A percentile compares a stretch with the other conserved stretches of the same genome.
phyloP scores from a whole-genome alignment of 2,888 invertebrate species.

The Standfussiana lucernea region DNA sequence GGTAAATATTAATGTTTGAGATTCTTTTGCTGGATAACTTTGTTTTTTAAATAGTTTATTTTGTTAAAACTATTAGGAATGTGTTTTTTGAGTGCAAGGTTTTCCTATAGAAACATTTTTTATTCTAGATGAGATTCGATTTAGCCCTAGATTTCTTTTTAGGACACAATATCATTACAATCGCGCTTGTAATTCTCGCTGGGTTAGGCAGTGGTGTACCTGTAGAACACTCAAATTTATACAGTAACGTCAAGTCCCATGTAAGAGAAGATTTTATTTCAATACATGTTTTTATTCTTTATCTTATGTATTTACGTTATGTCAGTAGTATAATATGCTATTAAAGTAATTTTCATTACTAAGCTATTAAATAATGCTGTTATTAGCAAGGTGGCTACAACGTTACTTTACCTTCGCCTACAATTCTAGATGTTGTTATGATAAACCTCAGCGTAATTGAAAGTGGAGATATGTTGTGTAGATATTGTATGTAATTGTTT shows the following conservation, averaged over 20 bases:
- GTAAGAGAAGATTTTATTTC: background rate
- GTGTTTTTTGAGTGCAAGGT: background rate
- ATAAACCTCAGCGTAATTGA: constrained; percentile 53
- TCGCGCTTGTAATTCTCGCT: background rate
- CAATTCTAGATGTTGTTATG: constrained; percentile 49
- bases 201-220: background rate
- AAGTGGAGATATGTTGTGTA: constrained; percentile 45
- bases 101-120: background rate
- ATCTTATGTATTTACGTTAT: background rate
- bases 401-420: constrained; percentile 40
- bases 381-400: constrained; percentile 25
- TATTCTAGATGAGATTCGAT: background rate
- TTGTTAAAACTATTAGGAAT: background rate
- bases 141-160: background rate
- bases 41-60: background rate
- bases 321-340: background rate
- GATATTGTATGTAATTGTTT: constrained; percentile 50
- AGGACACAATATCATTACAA: background rate
- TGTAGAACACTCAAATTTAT: background rate
- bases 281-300: background rate
- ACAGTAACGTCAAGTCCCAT: background rate
- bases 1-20: background rate
- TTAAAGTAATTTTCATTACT: constrained; percentile 15
- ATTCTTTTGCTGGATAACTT: background rate
- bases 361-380: constrained; percentile 30